Base-by-base conservation (phyloP, 2,888 invertebrate genomes). In the Eristalinus sepulchralis region DNA sequence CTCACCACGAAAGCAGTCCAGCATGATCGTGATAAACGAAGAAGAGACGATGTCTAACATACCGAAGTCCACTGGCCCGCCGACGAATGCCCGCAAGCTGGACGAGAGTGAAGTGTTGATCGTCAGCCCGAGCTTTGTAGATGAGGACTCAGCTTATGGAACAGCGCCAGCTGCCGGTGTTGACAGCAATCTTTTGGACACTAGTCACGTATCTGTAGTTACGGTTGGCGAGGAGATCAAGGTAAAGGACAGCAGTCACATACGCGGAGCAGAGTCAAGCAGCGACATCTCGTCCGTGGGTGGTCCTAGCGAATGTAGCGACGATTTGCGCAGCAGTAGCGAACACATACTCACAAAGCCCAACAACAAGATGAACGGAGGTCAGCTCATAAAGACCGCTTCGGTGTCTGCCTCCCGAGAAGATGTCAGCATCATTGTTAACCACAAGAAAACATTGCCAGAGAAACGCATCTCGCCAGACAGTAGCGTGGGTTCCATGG, bases 151-250 rank as follows among this genome's bases (percentile, higher is more conserved):
- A 0, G 95, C 95, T 0, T 94, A 95, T 17, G 90, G 91, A 75
- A 92, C 92, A 2, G 89, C 89, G 33, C 91, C 92, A 6, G 92
- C 89, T 17, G 91, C 90, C 67, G 90, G 89, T 71, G 89, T 90
- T 47, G 89, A 90, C 24, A 91, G 90, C 67, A 87, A 87, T 33
- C 89, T 93, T 31, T 89, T 95, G 92, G 97, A 97, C 92, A 97
- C 96, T 88, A 97, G 97, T 91, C 97, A 98, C 93, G 97, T 98
- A 76, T 97, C 97, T 0, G 97, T 98, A 80, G 97, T 98, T 84
- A 97, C 97, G 33, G 97, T 98, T 17, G 97, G 97, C 68, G 96
- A 96, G 89, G 96, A 96, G 90, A 96, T 96, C 33, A 95, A 95
- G 91, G 95, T 95, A 6, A 95, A 96, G 89, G 97, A 96, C 92